A percentile compares a stretch with the other conserved stretches of the same genome.
These are phyloP conservation scores for Trisateles emortualis DNA, from an alignment of 2,888 invertebrate species.

Conservation along the genomic window DNA sequence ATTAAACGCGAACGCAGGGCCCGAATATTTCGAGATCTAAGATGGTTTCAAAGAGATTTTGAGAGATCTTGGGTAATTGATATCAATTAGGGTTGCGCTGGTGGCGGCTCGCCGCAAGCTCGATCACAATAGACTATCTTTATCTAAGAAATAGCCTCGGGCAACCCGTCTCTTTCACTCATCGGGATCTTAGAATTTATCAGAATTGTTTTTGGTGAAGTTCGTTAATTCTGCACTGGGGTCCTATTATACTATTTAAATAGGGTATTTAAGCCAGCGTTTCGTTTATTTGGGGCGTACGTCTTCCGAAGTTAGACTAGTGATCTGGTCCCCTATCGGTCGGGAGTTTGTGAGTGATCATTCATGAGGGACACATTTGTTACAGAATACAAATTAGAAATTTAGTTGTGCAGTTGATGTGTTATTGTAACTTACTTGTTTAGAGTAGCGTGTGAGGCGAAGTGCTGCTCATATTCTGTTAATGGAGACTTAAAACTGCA, in stretches of 20 bases:
- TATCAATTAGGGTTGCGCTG: slow-evolving; percentile 74
- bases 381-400: slow-evolving; percentile 28
- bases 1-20: slow-evolving; percentile 53
- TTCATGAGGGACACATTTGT: slow-evolving; percentile 40
- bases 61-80: slow-evolving; percentile 73
- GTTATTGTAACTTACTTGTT: slow-evolving; percentile 26
- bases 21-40: slow-evolving; percentile 59
- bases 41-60: slow-evolving; percentile 66
- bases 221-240: slow-evolving; percentile 40
- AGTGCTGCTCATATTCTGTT: slow-evolving; percentile 50
- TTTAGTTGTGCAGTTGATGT: slow-evolving; percentile 11
- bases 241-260: slow-evolving; percentile 51
- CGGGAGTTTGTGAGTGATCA: slow-evolving; percentile 39
- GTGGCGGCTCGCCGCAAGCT: slow-evolving; percentile 61
- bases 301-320: slow-evolving; percentile 25
- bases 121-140: slow-evolving; percentile 66
- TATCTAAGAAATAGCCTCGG: slow-evolving; percentile 59
- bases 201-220: slow-evolving; percentile 56
- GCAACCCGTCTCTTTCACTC: slow-evolving; percentile 48
- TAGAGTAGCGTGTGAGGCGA: slow-evolving; percentile 25
- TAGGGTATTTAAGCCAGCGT: slow-evolving; percentile 33
- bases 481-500: slow-evolving; percentile 59
- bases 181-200: slow-evolving; percentile 60
- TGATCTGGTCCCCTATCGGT: slow-evolving; percentile 35
- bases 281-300: slow-evolving; percentile 25